Base-by-base conservation (phyloP, 2,888 invertebrate genomes). In the Mellilla xanthometata region DNA sequence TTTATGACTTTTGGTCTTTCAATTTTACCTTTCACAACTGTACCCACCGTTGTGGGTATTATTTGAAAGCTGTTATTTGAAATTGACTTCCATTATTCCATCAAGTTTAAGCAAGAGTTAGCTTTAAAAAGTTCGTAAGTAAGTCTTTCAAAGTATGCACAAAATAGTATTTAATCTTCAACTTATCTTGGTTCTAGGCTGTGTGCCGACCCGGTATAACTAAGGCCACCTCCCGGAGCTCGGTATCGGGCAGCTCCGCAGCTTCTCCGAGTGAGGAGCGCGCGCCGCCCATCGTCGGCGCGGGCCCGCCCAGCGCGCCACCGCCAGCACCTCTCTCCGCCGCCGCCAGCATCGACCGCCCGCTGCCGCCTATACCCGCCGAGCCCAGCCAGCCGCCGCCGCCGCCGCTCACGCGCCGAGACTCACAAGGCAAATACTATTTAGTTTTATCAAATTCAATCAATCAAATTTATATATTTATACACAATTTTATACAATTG, bases 401-500 rank as follows among this genome's bases (percentile, higher is more conserved):
- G 28, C 88, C 88, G 12, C 88, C 88, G 12, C 75, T 89, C 33
- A 72, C 86, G 0, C 90, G 94, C 30, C 91, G 94, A 29, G 95
- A 95, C 66, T 94, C 94, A 23, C 94, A 94, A 90, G 92, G 93
- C 93, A 76, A n/a, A 19, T 19, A 1, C 15, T 19, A 19, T 19
- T 1, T n/a, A n/a, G n/a, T n/a, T n/a, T n/a, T n/a, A n/a, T n/a
- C n/a, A n/a, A n/a, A n/a, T n/a, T n/a, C n/a, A n/a, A n/a, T n/a
- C n/a, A n/a, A n/a, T n/a, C n/a, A n/a, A n/a, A n/a, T n/a, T n/a
- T n/a, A n/a, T n/a, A n/a, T n/a, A n/a, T n/a, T n/a, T n/a, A n/a
- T n/a, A n/a, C n/a, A n/a, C n/a, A n/a, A n/a, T n/a, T n/a, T n/a
- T n/a, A n/a, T n/a, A n/a, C n/a, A n/a, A n/a, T n/a, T n/a, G n/a